A percentile compares a stretch with the other conserved stretches of the same genome.
Conservation (phyloP, 2,113 vertebrate genomes). For the Tonatia bakeri region DNA sequence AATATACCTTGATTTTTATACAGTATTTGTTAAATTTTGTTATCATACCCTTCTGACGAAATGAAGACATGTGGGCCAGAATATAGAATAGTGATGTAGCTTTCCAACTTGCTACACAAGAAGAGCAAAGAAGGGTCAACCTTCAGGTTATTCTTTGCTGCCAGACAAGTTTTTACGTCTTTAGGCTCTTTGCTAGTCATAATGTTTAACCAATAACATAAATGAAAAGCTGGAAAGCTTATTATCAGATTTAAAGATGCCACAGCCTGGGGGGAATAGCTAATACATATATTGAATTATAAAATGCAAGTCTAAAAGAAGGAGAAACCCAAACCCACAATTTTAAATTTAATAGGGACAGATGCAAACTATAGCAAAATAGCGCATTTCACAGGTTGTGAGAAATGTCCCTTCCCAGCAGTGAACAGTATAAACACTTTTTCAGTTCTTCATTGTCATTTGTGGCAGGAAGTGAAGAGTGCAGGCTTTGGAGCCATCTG, state of each 20-base stretch:
- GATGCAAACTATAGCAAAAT: background rate
- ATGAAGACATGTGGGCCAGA: background rate
- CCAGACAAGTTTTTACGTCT: background rate
- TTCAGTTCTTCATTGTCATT: background rate
- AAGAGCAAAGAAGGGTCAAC: background rate
- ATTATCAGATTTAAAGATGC: background rate
- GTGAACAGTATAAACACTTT: conserved; percentile 13
- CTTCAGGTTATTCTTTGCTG: background rate
- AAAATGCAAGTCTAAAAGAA: background rate
- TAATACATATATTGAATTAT: background rate
- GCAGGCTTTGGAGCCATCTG: conserved; percentile 3
- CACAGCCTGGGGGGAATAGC: background rate
- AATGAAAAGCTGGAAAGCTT: conserved; percentile 5
- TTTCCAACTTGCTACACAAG: background rate
- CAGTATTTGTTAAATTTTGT: background rate
- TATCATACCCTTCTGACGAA: background rate
- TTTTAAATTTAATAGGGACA: conserved; percentile 8
- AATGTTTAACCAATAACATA: background rate
- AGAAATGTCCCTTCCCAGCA: background rate
- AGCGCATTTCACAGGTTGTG: background rate
- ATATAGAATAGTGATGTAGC: background rate
- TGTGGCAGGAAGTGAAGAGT: background rate
- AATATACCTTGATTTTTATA: background rate
- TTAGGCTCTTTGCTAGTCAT: background rate
- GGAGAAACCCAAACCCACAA: background rate